Evolutionary conservation across 2,797 vertebrate genomes (phyloP).

Genomic region (Trichosurus vulpecula): DNA sequence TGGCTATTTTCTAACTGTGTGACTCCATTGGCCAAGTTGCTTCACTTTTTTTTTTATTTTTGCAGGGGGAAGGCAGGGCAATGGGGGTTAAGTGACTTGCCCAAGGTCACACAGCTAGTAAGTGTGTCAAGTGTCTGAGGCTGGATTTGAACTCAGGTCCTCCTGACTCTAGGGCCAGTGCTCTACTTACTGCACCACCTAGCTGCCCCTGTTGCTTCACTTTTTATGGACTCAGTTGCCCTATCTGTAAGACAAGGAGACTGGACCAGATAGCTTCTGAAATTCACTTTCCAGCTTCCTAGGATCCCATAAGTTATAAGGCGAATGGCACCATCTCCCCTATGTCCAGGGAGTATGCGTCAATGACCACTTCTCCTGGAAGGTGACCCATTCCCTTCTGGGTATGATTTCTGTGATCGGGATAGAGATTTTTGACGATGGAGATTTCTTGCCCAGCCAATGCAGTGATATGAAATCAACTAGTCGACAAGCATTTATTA

Average conservation of each 20-base stretch:
- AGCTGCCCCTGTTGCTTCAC: no score
- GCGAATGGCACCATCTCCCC: slow-evolving; percentile 47
- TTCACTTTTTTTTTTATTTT: not conserved
- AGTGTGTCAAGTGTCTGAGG: no score
- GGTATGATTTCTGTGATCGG: not conserved
- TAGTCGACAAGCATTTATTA: not conserved
- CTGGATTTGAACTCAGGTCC: no score
- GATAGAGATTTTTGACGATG: slow-evolving; percentile 7
- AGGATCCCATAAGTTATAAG: not conserved
- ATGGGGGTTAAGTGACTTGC: no score
- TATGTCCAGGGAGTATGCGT: slow-evolving; percentile 34
- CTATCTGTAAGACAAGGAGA: not conserved
- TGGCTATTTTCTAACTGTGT: not conserved
- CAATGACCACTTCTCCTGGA: slow-evolving; percentile 57
- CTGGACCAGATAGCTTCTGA: not conserved
- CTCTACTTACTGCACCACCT: no score
- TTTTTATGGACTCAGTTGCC: not conserved
- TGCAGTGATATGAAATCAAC: not conserved
- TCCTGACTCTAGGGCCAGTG: no score
- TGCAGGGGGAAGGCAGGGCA: no score
- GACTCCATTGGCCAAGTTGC: not conserved
- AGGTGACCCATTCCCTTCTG: slow-evolving; percentile 18
- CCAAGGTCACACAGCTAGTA: no score
- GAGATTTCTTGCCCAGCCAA: not conserved
- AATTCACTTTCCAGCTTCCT: not conserved